Conservation (phyloP, 2,888 invertebrate genomes). For the Gisinianus flammeolus region DNA sequence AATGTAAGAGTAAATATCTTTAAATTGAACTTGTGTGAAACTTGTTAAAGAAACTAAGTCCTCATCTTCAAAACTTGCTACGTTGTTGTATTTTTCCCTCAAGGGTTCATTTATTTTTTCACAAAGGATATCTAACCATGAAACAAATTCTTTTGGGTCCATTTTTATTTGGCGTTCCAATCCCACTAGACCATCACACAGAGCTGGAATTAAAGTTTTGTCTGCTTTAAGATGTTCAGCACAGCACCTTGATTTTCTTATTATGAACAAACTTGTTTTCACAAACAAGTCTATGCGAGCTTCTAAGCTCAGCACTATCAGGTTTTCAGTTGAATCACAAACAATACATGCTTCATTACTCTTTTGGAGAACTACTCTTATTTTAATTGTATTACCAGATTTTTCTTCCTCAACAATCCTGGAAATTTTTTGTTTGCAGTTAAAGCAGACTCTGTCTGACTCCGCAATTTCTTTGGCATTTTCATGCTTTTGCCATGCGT, state of each 20-base stretch:
- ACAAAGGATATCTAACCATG: background rate
- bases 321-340: background rate
- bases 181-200: background rate
- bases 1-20: background rate
- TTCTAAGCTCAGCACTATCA: background rate
- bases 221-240: background rate
- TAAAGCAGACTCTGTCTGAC: background rate
- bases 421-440: background rate
- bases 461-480: background rate
- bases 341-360: background rate
- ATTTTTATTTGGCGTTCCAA: background rate
- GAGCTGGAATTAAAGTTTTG: background rate
- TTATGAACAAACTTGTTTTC: background rate
- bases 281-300: background rate
- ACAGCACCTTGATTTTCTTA: background rate
- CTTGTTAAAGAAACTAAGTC: background rate
- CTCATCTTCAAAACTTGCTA: background rate
- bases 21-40: background rate
- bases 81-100: background rate
- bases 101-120: background rate
- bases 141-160: background rate
- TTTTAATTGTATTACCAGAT: background rate
- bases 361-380: background rate
- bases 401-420: background rate
- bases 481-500: background rate